phyloP scores from a whole-genome alignment of 2,113 vertebrate genomes.

The Azemiops feae region DNA sequence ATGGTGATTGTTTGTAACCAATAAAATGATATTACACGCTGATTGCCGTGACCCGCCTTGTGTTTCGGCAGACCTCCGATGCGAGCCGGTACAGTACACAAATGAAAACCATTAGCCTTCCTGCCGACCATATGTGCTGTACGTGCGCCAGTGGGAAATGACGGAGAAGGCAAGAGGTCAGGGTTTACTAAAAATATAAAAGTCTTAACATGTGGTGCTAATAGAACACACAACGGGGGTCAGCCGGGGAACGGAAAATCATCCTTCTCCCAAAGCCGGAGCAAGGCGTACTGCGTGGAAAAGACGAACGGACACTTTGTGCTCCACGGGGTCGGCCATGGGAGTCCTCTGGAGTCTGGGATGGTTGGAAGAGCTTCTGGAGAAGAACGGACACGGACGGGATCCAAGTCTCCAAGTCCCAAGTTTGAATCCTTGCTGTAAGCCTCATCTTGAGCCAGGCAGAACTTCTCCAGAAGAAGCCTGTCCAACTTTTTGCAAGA shows the following conservation, averaged over 20 bases:
- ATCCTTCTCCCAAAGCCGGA: conserved; percentile 60
- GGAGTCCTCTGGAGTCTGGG: conserved; percentile 35
- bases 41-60: conserved; percentile 43
- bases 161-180: conserved; percentile 67
- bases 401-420: background rate
- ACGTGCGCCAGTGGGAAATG: conserved; percentile 61
- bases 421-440: background rate
- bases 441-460: background rate
- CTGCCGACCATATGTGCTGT: conserved; percentile 60
- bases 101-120: conserved; percentile 57
- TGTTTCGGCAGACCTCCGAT: conserved; percentile 40
- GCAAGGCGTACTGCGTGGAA: conserved; percentile 47
- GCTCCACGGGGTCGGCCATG: conserved; percentile 20
- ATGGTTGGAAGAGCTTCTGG: background rate
- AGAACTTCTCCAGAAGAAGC: background rate
- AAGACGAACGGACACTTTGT: conserved; percentile 47
- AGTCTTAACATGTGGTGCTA: conserved; percentile 67
- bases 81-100: conserved; percentile 33
- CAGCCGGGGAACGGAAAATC: conserved; percentile 64
- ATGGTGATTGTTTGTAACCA: conserved; percentile 51
- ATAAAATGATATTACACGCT: conserved; percentile 52
- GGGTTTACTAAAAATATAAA: conserved; percentile 67
- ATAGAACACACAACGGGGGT: conserved; percentile 71
- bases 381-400: rapidly evolving
- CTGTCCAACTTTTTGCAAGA: background rate